Percentiles rank a stretch among this genome's conserved stretches.
These are phyloP conservation scores for Zenarchopterus dispar DNA, from an alignment of 2,797 vertebrate species.

Conservation along the genomic window DNA sequence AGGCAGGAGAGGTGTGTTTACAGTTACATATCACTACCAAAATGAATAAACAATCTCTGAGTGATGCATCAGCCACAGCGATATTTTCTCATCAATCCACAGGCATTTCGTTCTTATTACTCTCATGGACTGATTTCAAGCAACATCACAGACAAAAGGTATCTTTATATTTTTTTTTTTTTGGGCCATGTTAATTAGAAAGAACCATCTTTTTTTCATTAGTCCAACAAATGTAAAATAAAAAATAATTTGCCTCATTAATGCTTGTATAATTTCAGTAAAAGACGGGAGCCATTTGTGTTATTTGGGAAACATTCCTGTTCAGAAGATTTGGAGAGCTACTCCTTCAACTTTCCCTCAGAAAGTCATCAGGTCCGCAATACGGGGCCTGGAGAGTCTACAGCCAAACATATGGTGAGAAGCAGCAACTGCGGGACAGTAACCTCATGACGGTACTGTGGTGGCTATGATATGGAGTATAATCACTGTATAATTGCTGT, in stretches of 20 bases:
- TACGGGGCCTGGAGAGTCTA: constrained; percentile 86
- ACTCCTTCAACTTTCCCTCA: constrained; percentile 94
- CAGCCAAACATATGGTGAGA: constrained; percentile 93
- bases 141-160: constrained; percentile 96
- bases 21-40: neutral
- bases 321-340: constrained; percentile 87
- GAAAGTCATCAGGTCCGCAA: constrained; percentile 94
- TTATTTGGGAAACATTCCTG: constrained; percentile 94
- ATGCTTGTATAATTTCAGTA: constrained; percentile 72
- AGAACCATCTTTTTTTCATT: too few species aligned
- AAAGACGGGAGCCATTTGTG: constrained; percentile 90
- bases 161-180: constrained; percentile 5
- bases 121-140: constrained; percentile 95
- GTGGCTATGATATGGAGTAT: too few species aligned
- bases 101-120: constrained; percentile 96
- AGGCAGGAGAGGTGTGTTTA: constrained; percentile 89
- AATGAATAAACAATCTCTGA: too few species aligned
- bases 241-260: too few species aligned
- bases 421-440: constrained; percentile 12
- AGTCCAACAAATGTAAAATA: too few species aligned
- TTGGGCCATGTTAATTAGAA: neutral
- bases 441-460: neutral
- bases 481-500: neutral
- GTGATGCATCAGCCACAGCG: too few species aligned
- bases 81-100: constrained; percentile 23